These are phyloP conservation scores for Agonopterix arenella DNA, from an alignment of 2,888 invertebrate species.

Conservation along the genomic window DNA sequence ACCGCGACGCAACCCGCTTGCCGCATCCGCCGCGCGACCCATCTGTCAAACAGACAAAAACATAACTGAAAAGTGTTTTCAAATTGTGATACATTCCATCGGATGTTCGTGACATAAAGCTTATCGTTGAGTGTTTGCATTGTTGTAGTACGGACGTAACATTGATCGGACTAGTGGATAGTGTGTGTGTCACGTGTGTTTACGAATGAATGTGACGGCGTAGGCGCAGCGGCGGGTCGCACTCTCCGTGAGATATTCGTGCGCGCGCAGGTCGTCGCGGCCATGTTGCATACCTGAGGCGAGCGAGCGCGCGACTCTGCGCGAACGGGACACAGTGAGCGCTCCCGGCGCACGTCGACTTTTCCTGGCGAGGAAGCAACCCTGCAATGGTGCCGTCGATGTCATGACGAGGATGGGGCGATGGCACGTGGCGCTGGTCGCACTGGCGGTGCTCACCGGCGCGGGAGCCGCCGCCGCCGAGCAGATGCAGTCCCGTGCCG, in stretches of 20 bases:
- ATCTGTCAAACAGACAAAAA: slow-evolving; percentile 48
- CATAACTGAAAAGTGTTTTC: slow-evolving; percentile 53
- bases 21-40: slow-evolving; percentile 32
- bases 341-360: slow-evolving; percentile 51
- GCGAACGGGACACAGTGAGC: slow-evolving; percentile 68
- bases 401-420: slow-evolving; percentile 68
- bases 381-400: slow-evolving; percentile 60
- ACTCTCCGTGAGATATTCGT: slow-evolving; percentile 74
- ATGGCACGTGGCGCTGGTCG: slow-evolving; percentile 68
- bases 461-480: slow-evolving; percentile 60
- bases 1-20: slow-evolving; percentile 58
- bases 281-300: slow-evolving; percentile 76
- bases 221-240: slow-evolving; percentile 71
- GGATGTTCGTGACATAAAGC: slow-evolving; percentile 11
- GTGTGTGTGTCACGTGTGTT: slow-evolving; percentile 74
- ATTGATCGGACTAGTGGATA: slow-evolving; percentile 29
- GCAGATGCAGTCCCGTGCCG: slow-evolving; percentile 92
- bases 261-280: slow-evolving; percentile 72
- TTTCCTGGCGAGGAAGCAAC: slow-evolving; percentile 55
- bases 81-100: slow-evolving; percentile 31
- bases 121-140: slow-evolving; percentile 2
- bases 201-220: slow-evolving; percentile 71
- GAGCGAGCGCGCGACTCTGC: slow-evolving; percentile 68
- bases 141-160: slow-evolving; percentile 1
- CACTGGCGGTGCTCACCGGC: slow-evolving; percentile 60